Base-by-base conservation (phyloP, 1,140 invertebrate genomes). In the Neodiprion fabricii region DNA sequence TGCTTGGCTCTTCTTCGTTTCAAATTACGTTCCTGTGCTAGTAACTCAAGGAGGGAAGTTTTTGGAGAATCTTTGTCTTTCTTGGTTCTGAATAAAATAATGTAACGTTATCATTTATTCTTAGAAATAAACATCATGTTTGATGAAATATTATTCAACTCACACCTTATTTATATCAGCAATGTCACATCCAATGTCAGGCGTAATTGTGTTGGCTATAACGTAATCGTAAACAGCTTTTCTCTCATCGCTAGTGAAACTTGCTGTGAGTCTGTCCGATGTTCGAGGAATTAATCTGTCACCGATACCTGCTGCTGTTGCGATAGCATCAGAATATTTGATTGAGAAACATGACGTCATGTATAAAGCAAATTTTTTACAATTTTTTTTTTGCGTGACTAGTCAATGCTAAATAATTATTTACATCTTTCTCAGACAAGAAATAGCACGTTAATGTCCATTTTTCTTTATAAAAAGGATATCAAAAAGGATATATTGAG, bases 1-100 rank as follows among this genome's bases (percentile, higher is more conserved):
- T 93, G 91, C 79, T 91, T 92, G 2, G 89, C 84, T 79, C 91
- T 87, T 0, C 93, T 87, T 40, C 93, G 88, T 83, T 91, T 92
- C 74, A 91, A 87, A 83, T 94, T 90, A 9, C 93, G 87, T 78
- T 92, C 88, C 77, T 91, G 88, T 0, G 90, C 89, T 28, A 92
- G 77, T 65, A 90, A 81, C 78, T 93, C 91, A 75, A 89, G 40
- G 70, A 83, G 79, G 0, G 88, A 84, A 23, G 82, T 79, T 67
- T 75, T 75, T 66, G 81, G 81, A 10, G 5, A 5, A 17, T 49
- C 48, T 47, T 78, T 72, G 14, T 80, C 67, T 21, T 67, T 66
- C 78, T 81, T n/a, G 84, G 65, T 14, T 23, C 17, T 23, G 40
- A 21, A 69, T 5, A 21, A 69, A 69, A 21, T 23, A 69, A 23